Conservation (phyloP, 2,113 vertebrate species). For the Hemiscyllium ocellatum region DNA sequence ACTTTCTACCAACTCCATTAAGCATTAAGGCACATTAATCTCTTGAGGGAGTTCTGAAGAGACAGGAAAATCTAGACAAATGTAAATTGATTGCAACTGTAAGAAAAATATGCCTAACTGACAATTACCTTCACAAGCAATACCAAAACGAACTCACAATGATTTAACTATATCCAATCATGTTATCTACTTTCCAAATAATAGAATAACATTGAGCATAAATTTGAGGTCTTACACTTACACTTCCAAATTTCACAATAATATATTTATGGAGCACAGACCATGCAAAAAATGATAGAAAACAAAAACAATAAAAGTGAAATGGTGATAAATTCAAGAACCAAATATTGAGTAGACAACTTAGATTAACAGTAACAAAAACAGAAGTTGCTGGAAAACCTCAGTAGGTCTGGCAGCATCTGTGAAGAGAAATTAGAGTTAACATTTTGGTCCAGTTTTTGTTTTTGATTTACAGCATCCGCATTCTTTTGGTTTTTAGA, state of each 20-base stretch:
- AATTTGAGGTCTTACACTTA: neutral
- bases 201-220: neutral
- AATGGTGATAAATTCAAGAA: neutral
- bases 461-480: no score
- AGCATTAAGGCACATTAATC: neutral
- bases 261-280: neutral
- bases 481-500: no score
- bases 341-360: neutral
- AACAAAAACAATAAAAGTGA: neutral
- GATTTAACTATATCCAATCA: neutral
- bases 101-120: neutral
- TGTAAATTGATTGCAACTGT: neutral
- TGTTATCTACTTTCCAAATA: neutral
- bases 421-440: no score
- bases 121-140: neutral
- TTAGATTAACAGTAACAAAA: neutral
- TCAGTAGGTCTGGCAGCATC: no score
- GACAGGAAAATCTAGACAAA: neutral
- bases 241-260: neutral
- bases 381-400: neutral
- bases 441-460: no score
- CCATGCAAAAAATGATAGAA: neutral
- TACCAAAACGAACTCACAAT: neutral
- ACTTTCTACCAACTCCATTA: neutral
- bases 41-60: neutral